These are phyloP conservation scores for Apotomis capreana DNA, from an alignment of 2,888 invertebrate species.

Conservation along the genomic window DNA sequence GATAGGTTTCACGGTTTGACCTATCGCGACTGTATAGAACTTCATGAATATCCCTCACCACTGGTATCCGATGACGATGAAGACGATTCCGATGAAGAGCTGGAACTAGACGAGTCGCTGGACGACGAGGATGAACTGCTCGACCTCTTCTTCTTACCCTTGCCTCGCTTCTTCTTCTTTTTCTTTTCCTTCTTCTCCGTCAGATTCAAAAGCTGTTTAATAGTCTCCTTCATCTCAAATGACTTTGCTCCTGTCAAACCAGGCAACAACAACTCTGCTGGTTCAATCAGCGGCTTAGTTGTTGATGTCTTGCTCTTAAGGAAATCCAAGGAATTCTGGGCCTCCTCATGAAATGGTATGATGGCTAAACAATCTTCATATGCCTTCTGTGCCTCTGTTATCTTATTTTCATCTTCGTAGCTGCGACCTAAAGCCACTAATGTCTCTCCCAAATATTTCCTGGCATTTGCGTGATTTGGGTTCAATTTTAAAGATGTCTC, in stretches of 20 bases:
- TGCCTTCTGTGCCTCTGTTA: conserved; percentile 92
- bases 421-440: conserved; percentile 94
- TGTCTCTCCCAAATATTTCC: conserved; percentile 97
- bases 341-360: conserved; percentile 94
- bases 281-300: conserved; percentile 85
- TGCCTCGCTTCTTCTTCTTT: conserved; percentile 86
- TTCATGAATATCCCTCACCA: conserved; percentile 58
- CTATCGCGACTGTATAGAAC: not conserved
- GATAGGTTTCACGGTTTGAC: too few species aligned
- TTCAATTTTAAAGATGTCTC: conserved; percentile 95
- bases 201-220: conserved; percentile 85
- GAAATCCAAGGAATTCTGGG: conserved; percentile 91
- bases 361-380: conserved; percentile 93
- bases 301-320: conserved; percentile 87
- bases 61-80: conserved; percentile 84
- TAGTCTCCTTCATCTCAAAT: conserved; percentile 86
- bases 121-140: conserved; percentile 87
- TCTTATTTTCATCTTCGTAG: conserved; percentile 93
- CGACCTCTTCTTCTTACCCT: conserved; percentile 85
- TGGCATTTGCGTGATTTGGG: conserved; percentile 95
- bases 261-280: conserved; percentile 84
- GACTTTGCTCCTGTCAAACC: conserved; percentile 82
- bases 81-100: conserved; percentile 83
- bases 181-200: conserved; percentile 86
- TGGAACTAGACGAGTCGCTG: conserved; percentile 86